phyloP scores from a whole-genome alignment of 1,140 invertebrate genomes.

The Proales similis region DNA sequence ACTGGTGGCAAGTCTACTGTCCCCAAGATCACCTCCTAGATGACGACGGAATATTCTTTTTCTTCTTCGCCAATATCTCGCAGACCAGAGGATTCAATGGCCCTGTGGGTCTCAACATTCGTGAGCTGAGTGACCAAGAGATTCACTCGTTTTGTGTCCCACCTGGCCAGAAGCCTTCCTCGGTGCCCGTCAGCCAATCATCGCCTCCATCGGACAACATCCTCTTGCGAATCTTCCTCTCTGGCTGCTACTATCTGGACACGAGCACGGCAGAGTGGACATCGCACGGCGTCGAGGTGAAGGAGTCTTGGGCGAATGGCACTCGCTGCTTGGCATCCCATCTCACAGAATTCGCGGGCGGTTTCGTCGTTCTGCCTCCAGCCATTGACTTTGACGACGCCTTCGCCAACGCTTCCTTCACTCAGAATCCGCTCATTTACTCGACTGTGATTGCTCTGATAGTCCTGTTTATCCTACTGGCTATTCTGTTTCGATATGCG shows the following conservation, averaged over 20 bases:
- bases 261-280: not conserved
- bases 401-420: conserved; percentile 54
- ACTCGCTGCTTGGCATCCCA: conserved; percentile 48
- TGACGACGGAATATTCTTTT: no score
- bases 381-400: conserved; percentile 52
- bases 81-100: no score
- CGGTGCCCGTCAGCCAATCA: no score
- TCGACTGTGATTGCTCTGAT: conserved; percentile 55
- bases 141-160: no score
- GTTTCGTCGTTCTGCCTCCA: conserved; percentile 51
- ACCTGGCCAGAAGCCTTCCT: no score
- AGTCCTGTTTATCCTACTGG: conserved; percentile 51
- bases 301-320: conserved; percentile 38
- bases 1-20: no score
- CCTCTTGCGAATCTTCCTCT: conserved; percentile 2
- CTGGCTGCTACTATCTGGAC: conserved; percentile 23
- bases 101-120: no score
- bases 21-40: no score
- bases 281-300: conserved; percentile 1
- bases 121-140: no score
- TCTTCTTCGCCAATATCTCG: no score
- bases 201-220: no score
- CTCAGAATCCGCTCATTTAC: conserved; percentile 58
- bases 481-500: conserved; percentile 54
- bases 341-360: conserved; percentile 51